Base-by-base conservation (phyloP, 2,888 invertebrate species). In the Trissolcus brochymenae region DNA sequence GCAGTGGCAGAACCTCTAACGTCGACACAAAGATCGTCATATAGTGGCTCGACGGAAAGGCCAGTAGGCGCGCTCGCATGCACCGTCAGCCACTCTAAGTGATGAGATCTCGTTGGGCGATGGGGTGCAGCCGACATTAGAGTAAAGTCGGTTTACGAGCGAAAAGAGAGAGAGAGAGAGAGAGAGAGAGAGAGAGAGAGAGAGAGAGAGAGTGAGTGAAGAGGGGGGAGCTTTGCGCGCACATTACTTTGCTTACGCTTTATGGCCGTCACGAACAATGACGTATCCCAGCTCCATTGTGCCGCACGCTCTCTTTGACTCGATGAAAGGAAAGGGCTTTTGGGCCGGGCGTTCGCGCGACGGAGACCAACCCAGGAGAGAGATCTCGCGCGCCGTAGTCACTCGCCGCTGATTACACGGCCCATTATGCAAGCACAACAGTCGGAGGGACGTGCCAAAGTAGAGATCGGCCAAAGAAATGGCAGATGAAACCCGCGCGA, bases 331-430 rank as follows among this genome's bases (percentile, higher is more conserved):
- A 67, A 78, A 74, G 51, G 61, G 62, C 53, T 57, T 67, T 60
- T 17, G 73, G 68, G 56, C 46, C 60, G 67, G 61, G 53, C 56
- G 67, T 74, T 73, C 60, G 78, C 57, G 60, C 77, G 68, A 77
- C 76, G 57, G 68, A 75, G 72, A 68, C 60, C 65, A 46, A 53
- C 67, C 64, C 59, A 71, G 81, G 79, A 83, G 82, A 83, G 84
- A 84, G 84, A 85, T 86, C 84, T 85, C 86, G 87, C 87, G 85
- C 84, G 83, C 86, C 85, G 84, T 84, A 85, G 86, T 87, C 86
- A 87, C 87, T 88, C 87, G 86, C 84, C 85, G 85, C 86, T 88
- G 88, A 88, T 88, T 88, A 88, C 88, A 88, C 86, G 87, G 85
- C 78, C 88, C 88, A 88, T 88, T 88, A 87, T 87, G 86, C 88